Evolutionary conservation across 2,888 invertebrate genomes (phyloP), one percentile per base, ranked within the genome.

Genomic region (Andricus quercusramuli): DNA sequence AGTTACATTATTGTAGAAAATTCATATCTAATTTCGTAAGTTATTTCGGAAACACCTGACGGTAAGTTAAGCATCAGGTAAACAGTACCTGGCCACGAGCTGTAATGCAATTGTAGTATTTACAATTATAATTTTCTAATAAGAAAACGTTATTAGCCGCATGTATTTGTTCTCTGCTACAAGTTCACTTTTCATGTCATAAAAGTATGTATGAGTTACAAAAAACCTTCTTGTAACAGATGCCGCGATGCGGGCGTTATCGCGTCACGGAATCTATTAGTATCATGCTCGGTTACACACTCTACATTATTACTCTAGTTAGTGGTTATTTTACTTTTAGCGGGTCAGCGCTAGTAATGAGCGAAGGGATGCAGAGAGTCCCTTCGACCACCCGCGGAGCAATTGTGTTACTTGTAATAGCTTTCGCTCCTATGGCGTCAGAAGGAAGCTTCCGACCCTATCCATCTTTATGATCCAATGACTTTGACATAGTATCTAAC

Each of bases 231-330:
- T 3, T 17, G 83, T 44, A 77, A 79, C 92, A 91, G 91, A 92
- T 92, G 92, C 90, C 87, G 82, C 87, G 88, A 92, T 92, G 92
- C 91, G 92, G 92, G 92, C 87, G 79, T 82, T 91, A 92, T 92
- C 92, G 79, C 78, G 78, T 84, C 80, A 86, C 86, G 89, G 85
- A 85, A 91, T 92, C 91, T 91, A 47, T 17, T 47, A 17, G 17
- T 17, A 78, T 83, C 85, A 81, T 83, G 85, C 85, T 83, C 84
- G 80, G 89, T 86, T 87, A 88, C 89, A 82, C 89, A 86, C 84
- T 90, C 87, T 87, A 82, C 87, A 87, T 90, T 87, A 87, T 89
- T 89, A 87, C 84, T 81, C 85, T 83, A 82, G 84, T 87, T 83
- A 87, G 84, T 84, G 86, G 88, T 90, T 90, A 86, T 89, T 90